Evolutionary conservation across 1,140 invertebrate genomes (phyloP).

Genomic region (Subanguina moxae): DNA sequence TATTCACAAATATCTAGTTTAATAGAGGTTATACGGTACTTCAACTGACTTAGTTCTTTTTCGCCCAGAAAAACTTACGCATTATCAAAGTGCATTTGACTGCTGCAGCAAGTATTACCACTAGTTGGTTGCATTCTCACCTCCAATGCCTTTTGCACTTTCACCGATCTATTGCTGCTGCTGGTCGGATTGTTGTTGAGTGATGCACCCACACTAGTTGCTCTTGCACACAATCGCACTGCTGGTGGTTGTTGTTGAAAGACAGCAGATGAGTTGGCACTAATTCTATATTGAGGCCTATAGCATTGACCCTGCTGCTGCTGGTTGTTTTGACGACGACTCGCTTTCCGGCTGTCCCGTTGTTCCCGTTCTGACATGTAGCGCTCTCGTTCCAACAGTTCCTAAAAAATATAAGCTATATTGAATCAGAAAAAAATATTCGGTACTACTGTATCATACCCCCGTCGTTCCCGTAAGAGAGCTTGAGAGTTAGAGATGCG

Average conservation of each 20-base stretch:
- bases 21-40: too few species aligned
- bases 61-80: not conserved
- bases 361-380: not conserved
- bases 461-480: too few species aligned
- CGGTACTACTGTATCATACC: too few species aligned
- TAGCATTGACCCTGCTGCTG: not conserved
- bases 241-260: too few species aligned
- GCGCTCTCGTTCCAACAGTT: slow-evolving; percentile 7
- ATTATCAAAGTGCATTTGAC: not conserved
- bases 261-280: too few species aligned
- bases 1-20: too few species aligned
- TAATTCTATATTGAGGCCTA: not conserved
- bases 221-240: not conserved
- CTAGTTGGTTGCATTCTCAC: not conserved
- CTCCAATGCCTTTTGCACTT: slow-evolving; percentile 9
- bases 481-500: too few species aligned
- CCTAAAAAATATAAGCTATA: not conserved
- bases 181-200: slow-evolving; percentile 1
- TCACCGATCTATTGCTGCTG: slow-evolving; percentile 1
- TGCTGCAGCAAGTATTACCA: not conserved
- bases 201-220: not conserved
- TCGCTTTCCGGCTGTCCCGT: not conserved
- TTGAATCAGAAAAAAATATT: too few species aligned
- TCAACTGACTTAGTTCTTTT: too few species aligned
- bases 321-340: not conserved